Evolutionary conservation across 1,140 invertebrate genomes (phyloP).

Genomic region (Calliphora vicina): DNA sequence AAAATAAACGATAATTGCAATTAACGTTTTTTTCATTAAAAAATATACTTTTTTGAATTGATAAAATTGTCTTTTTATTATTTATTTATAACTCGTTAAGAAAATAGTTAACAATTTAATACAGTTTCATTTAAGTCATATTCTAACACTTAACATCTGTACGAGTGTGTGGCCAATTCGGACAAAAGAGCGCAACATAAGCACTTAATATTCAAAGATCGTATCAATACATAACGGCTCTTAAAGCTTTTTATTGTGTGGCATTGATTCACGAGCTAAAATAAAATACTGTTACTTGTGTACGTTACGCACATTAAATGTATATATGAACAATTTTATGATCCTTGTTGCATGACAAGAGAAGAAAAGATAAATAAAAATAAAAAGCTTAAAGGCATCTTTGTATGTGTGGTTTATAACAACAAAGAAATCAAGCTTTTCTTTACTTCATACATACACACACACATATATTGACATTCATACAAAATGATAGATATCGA

Average conservation of each 20-base stretch:
- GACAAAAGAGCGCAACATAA: background rate
- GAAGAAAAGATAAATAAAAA: background rate
- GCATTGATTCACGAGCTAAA: background rate
- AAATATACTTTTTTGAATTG: too few species aligned
- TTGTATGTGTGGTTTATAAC: background rate
- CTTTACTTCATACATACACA: background rate
- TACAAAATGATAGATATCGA: background rate
- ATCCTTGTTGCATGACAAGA: background rate
- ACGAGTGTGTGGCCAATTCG: too few species aligned
- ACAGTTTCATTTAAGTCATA: too few species aligned
- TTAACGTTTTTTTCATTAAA: too few species aligned
- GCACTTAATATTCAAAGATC: background rate
- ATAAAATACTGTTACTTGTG: conserved; percentile 2
- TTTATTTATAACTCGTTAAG: too few species aligned
- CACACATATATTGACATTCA: background rate
- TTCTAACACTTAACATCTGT: too few species aligned
- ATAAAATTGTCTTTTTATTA: too few species aligned
- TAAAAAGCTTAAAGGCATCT: conserved; percentile 16
- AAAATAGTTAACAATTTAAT: too few species aligned
- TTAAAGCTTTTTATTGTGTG: background rate
- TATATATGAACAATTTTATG: conserved; percentile 17
- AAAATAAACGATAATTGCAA: too few species aligned
- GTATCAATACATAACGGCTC: conserved; percentile 21
- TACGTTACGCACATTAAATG: conserved; percentile 20
- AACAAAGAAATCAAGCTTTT: conserved; percentile 19